A percentile compares a stretch with the other conserved stretches of the same genome.
phyloP scores from a whole-genome alignment of 2,888 invertebrate genomes.

The Germaria angustata region DNA sequence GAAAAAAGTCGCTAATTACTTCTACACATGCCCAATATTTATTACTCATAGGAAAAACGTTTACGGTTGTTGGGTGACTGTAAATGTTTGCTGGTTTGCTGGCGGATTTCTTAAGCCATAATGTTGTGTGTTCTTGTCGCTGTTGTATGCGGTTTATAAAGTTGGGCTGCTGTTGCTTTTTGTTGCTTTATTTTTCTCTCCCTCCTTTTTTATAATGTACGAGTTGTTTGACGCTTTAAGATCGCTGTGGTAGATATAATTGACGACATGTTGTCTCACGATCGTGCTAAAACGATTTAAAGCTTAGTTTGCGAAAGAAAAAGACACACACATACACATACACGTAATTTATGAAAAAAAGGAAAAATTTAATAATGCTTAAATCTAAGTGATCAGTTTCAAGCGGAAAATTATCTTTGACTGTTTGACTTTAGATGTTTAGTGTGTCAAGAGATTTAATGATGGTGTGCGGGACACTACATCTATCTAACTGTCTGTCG shows the following conservation, averaged over 20 bases:
- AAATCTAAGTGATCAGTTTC: slow-evolving; percentile 62
- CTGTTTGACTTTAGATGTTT: slow-evolving; percentile 64
- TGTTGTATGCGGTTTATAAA: no score
- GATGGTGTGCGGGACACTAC: slow-evolving; percentile 29
- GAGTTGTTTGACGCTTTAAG: slow-evolving; percentile 63
- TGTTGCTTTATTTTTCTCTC: neutral
- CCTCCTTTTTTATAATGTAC: slow-evolving; percentile 22
- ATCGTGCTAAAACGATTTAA: slow-evolving; percentile 78
- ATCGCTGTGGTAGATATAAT: slow-evolving; percentile 74
- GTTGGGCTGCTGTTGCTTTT: slow-evolving; percentile 30
- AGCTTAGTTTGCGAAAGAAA: slow-evolving; percentile 28
- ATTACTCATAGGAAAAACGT: slow-evolving; percentile 14
- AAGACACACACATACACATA: neutral
- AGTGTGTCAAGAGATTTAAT: slow-evolving; percentile 60
- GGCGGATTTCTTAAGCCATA: slow-evolving; percentile 29
- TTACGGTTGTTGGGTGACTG: neutral
- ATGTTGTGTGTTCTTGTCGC: no score
- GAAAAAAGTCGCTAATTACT: no score
- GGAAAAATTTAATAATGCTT: slow-evolving; percentile 68
- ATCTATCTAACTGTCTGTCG: slow-evolving; percentile 9
- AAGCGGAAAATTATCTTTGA: slow-evolving; percentile 67
- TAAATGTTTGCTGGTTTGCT: slow-evolving; percentile 15
- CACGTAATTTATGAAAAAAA: neutral
- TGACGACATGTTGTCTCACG: slow-evolving; percentile 78
- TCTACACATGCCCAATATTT: neutral